These are phyloP conservation scores for Limnodromus scolopaceus DNA, from an alignment of 2,797 vertebrate species.

Conservation along the genomic window DNA sequence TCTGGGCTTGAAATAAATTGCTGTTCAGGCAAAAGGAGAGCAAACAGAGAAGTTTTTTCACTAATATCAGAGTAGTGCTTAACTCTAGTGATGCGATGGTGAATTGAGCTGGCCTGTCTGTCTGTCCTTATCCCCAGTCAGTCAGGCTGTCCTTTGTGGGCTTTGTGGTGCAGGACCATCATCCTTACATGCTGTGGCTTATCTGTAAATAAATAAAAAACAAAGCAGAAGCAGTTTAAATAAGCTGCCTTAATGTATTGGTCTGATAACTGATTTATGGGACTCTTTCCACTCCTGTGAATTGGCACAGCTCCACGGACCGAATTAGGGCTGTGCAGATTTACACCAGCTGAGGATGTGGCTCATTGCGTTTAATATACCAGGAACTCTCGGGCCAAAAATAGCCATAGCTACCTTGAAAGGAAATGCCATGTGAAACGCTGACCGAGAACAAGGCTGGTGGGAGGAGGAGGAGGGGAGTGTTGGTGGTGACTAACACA, in stretches of 20 bases:
- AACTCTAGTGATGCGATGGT: not conserved
- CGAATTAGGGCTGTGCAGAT: slow-evolving; percentile 23
- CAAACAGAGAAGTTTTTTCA: not conserved
- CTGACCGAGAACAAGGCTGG: slow-evolving; percentile 38
- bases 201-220: slow-evolving; percentile 16
- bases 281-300: not conserved
- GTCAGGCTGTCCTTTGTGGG: not conserved
- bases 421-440: slow-evolving; percentile 65
- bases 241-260: not conserved
- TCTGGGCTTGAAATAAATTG: not conserved
- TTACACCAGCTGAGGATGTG: slow-evolving; percentile 56
- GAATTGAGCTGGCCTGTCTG: not conserved
- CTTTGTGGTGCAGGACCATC: not conserved
- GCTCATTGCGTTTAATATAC: slow-evolving; percentile 8
- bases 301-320: slow-evolving; percentile 16
- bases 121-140: not conserved
- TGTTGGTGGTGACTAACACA: slow-evolving; percentile 51
- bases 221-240: slow-evolving; percentile 18
- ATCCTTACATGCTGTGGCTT: not conserved
- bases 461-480: slow-evolving; percentile 32
- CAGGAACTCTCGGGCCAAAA: slow-evolving; percentile 42
- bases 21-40: not conserved
- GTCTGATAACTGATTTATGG: slow-evolving; percentile 55
- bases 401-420: slow-evolving; percentile 69
- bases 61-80: not conserved